Base-by-base conservation (phyloP, 37 sponge, comb jelly and placozoan genomes). In the Beroe forskalii region DNA sequence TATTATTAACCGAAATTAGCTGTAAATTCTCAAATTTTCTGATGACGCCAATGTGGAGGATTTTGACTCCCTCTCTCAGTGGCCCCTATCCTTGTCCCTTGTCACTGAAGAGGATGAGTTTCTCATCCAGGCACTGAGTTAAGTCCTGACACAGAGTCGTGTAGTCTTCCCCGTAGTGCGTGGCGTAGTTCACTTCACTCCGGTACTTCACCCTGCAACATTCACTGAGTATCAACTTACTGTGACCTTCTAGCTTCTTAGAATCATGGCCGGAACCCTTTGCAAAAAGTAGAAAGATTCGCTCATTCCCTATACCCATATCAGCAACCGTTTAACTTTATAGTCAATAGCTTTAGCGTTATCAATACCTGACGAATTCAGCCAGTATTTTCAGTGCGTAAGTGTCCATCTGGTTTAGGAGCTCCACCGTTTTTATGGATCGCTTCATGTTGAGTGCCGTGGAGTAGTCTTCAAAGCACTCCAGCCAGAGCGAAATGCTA, bases 401-500 rank as follows among this genome's bases (percentile, higher is more conserved):
- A n/a, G 86, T 27, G 48, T 80, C 86, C 43, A 80, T 32, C 30
- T 44, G 55, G 30, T 43, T 80, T 4, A 41, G 12, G 4, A 80
- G 86, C 55, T 80, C 86, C 8, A 17, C 4, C 0, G 35, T 3
- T 48, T 43, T 80, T 1, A 6, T 44, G 24, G 38, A 9, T 25
- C 3, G 0, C n/a, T 80, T 32, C 30, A 80, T 6, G 55, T 44
- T 44, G 0, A 32, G 23, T 1, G 55, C 86, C 1, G 44, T 20
- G n/a, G 30, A 43, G 55, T 44, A 80, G 28, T 80, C 86, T 6
- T 80, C 55, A 80, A 80, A 80, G 42, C 86, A 80, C 35, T 80
- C 86, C 48, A 80, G 12, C 86, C 86, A 80, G 25, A 80, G 48
- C 24, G 86, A 80, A 43, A 80, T 80, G 42, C 86, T 80, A 30